A percentile compares a stretch with the other conserved stretches of the same genome.
phyloP scores from a whole-genome alignment of 37 sponge, comb jelly and placozoan genomes.

The Spongilla lacustris region DNA sequence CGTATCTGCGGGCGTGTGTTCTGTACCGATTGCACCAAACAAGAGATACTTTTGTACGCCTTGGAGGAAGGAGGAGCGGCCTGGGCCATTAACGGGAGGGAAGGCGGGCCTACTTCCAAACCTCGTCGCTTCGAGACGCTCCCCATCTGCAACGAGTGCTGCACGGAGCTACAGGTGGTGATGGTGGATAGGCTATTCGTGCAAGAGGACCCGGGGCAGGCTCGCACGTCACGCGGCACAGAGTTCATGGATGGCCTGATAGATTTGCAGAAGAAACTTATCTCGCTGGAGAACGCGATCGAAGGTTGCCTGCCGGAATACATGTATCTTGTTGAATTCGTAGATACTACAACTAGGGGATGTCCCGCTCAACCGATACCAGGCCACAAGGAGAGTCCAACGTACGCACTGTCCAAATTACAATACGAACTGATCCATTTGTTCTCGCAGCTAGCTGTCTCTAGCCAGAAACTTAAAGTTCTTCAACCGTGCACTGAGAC shows the following conservation, averaged over 20 bases:
- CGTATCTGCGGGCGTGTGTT: slow-evolving; percentile 73
- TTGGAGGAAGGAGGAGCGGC: background rate
- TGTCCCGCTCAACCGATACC: slow-evolving; percentile 11
- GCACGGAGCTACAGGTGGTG: slow-evolving; percentile 16
- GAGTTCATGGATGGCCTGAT: slow-evolving; percentile 44
- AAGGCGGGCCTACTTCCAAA: slow-evolving; percentile 21
- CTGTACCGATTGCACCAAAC: slow-evolving; percentile 41
- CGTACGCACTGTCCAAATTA: slow-evolving; percentile 28
- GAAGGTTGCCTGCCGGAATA: slow-evolving; percentile 38
- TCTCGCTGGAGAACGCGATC: slow-evolving; percentile 17
- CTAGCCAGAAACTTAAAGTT: slow-evolving; percentile 54
- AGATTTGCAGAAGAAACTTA: slow-evolving; percentile 16
- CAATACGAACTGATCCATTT: slow-evolving; percentile 49
- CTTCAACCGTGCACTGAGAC: slow-evolving; percentile 32
- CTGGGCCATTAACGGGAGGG: slow-evolving; percentile 68
- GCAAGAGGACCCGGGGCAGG: background rate
- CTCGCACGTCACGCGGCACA: background rate
- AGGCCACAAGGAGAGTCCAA: background rate
- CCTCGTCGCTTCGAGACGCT: background rate
- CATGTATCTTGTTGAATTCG: background rate
- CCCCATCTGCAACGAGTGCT: slow-evolving; percentile 32
- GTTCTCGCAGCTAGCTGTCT: slow-evolving; percentile 46
- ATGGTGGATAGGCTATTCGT: background rate
- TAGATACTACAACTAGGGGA: slow-evolving; percentile 22
- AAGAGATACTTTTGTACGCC: slow-evolving; percentile 52